Base-by-base conservation (phyloP, 2,888 invertebrate genomes). In the Germaria angustata region DNA sequence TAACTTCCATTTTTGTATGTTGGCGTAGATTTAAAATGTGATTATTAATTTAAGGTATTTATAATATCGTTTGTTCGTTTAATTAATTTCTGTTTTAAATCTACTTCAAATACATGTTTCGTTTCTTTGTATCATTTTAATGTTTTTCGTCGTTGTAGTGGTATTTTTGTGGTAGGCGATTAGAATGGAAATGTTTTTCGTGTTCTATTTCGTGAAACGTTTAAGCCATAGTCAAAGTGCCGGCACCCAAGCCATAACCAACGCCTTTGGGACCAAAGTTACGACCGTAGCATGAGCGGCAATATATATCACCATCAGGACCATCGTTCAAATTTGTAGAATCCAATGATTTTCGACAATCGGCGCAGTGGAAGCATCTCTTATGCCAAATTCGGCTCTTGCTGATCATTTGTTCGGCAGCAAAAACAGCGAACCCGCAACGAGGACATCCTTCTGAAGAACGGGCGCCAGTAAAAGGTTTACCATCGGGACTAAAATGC, bases 331-430 rank as follows among this genome's bases (percentile, higher is more conserved):
- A 93, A 90, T 96, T 97, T 88, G 97, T 97, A 86, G 97, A 97
- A 92, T 97, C 97, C 90, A 96, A 93, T 87, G 96, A 96, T 92
- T 95, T 95, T 88, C 95, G 94, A 92, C 97, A 97, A 87, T 95
- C 96, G 66, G 94, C 94, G 92, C 98, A 98, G 92, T 95, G 95
- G 94, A 98, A 98, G 93, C 98, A 98, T 86, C 96, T 92, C 92
- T 95, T 97, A 93, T 99, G 98, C 96, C 96, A 97, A 88, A 96
- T 93, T 89, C 95, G 95, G 91, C 95, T 96, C 92, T 97, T 98
- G 92, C 97, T 98, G 92, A 97, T 94, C 95, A 98, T 97, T 92
- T 98, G 97, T 93, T 99, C 99, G 72, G 99, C 99, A 86, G 97
- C 97, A 91, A 96, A 99, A 2, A 99, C 98, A 65, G 96, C 95